These are phyloP conservation scores for Falco biarmicus DNA, from an alignment of 2,797 vertebrate genomes.

Conservation along the genomic window DNA sequence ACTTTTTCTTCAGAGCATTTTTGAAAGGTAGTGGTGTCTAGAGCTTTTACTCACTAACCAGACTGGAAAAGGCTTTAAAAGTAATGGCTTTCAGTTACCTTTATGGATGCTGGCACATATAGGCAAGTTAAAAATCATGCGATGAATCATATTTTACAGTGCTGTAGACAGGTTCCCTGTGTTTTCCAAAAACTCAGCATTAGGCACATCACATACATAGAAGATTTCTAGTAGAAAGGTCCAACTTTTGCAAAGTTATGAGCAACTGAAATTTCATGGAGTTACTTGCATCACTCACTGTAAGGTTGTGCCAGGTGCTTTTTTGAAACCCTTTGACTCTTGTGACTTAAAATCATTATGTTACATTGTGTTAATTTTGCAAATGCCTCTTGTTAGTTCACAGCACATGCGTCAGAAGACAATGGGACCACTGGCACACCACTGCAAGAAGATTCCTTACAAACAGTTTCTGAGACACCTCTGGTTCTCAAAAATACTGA, in stretches of 20 bases:
- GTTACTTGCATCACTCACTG: background rate
- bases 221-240: background rate
- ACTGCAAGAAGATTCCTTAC: constrained; percentile 66
- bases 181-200: background rate
- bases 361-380: constrained; percentile 26
- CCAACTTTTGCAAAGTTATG: background rate
- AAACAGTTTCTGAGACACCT: constrained; percentile 62
- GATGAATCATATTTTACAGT: background rate
- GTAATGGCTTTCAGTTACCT: background rate
- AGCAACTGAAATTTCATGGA: background rate
- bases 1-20: background rate
- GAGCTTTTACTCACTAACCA: background rate
- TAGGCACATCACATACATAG: background rate
- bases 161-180: background rate
- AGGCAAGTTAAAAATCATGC: background rate
- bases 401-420: constrained; percentile 79
- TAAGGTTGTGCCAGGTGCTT: background rate
- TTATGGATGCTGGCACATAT: background rate
- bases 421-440: constrained; percentile 70
- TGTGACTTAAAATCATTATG: background rate
- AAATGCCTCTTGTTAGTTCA: constrained; percentile 79
- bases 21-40: background rate
- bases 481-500: constrained; percentile 58
- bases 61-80: background rate
- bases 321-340: background rate